Conservation (phyloP, 1,140 invertebrate genomes). For the Cotesia typhae region DNA sequence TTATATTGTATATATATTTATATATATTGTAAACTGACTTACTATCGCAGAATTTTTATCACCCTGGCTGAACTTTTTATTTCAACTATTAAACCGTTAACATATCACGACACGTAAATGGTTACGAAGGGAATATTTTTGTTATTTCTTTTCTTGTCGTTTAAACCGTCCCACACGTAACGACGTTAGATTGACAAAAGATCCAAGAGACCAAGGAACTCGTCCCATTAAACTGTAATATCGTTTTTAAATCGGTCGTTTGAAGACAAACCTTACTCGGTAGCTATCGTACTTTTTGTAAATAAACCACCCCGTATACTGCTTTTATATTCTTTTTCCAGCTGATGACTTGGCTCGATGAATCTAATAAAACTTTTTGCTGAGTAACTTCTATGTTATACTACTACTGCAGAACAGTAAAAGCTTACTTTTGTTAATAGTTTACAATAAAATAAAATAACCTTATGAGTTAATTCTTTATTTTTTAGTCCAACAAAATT, state of each 20-base stretch:
- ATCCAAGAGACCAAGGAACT: neutral
- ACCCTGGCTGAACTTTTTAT: slow-evolving; percentile 4
- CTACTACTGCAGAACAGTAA: too few relatives aligned
- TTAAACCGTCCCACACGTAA: neutral
- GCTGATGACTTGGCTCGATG: slow-evolving; percentile 10
- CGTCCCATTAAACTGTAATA: slow-evolving; percentile 48
- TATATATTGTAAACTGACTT: neutral
- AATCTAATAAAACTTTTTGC: slow-evolving; percentile 15
- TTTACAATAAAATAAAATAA: slow-evolving; percentile 12
- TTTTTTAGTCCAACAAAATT: slow-evolving; percentile 1
- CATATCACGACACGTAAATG: slow-evolving; percentile 30
- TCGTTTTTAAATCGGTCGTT: slow-evolving; percentile 41
- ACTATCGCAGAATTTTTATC: neutral
- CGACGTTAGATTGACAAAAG: slow-evolving; percentile 2
- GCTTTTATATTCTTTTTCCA: slow-evolving; percentile 12
- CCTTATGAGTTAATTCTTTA: neutral
- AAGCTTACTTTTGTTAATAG: neutral
- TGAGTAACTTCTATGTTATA: neutral
- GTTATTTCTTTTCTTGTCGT: slow-evolving; percentile 3
- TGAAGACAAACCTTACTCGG: neutral
- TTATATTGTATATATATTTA: neutral
- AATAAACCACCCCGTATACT: too few relatives aligned
- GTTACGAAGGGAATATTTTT: slow-evolving; percentile 40
- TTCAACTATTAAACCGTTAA: slow-evolving; percentile 22
- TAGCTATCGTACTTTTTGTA: neutral